Base-by-base conservation (phyloP, 2,113 vertebrate genomes). In the Brachyistius frenatus region DNA sequence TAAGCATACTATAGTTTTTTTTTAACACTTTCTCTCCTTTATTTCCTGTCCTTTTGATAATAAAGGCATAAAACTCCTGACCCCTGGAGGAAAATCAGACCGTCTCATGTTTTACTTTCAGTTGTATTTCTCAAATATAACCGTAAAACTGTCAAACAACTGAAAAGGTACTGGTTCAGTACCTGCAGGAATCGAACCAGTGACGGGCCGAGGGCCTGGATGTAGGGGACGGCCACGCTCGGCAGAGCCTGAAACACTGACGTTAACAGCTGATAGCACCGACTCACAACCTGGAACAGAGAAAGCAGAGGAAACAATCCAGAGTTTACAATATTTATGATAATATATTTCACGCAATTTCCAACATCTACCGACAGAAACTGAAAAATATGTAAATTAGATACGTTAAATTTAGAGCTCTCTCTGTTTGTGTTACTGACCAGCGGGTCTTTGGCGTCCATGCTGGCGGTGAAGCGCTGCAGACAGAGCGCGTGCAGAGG, bases 211-310 rank as follows among this genome's bases (percentile, higher is more conserved):
- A 98, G 88, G 1, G 94, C 94, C 77, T 94, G 94, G 89, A 99
- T 97, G 55, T 97, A 98, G 1, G 96, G 95, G 47, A 95, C 93
- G 0, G 96, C 94, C 33, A 97, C 81, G 49, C 72, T 82, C 64
- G 93, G 90, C 1, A 93, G 95, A 86, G 94, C 94, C 89, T 97
- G 96, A 70, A 99, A 98, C 90, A 99, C 92, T 13, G 96, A 96
- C 31, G 94, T 91, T 5, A 99, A 87, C 79, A 98, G 91, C 93
- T 97, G 96, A 89, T 94, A 96, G 90, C 95, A 96, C 36, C 95
- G 95, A 76, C 76, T 93, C 82, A 95, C 94, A 4, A 97, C 95
- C 98, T 99, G 89, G n/a, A 53, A 15, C 60, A 54, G 55, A 54
- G 55, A 50, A n/a, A 1, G 1, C 5, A 55, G 54, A 56, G 15